phyloP scores from a whole-genome alignment of 2,888 invertebrate genomes.

The Sesamia inferens region DNA sequence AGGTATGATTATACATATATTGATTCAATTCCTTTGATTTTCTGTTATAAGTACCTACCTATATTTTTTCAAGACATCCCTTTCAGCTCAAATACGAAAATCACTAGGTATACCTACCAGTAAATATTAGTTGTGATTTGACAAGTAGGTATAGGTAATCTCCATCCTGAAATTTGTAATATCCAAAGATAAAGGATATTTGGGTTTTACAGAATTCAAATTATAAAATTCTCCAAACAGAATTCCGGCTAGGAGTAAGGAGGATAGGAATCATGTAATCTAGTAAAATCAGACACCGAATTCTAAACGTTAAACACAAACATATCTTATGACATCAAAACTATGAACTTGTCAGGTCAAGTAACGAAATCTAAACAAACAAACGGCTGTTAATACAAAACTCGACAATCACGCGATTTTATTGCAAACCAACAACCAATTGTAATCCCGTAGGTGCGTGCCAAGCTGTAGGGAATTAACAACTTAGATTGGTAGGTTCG shows the following conservation, averaged over 20 bases:
- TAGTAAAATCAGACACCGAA: neutral
- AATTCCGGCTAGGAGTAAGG: neutral
- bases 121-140: neutral
- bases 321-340: neutral
- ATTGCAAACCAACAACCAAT: slow-evolving; percentile 60
- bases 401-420: slow-evolving; percentile 51
- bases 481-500: slow-evolving; percentile 77
- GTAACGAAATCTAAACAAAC: neutral
- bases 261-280: too few relatives aligned
- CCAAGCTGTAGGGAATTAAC: slow-evolving; percentile 70
- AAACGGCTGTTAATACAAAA: slow-evolving; percentile 11
- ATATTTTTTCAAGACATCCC: neutral
- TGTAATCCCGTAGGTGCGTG: slow-evolving; percentile 73
- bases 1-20: neutral
- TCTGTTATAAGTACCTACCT: neutral
- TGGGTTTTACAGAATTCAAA: neutral
- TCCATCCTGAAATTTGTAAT: neutral
- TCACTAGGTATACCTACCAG: too few relatives aligned
- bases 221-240: neutral
- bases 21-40: slow-evolving; percentile 9
- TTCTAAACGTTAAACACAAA: neutral
- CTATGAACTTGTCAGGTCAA: neutral
- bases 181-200: neutral
- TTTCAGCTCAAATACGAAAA: neutral
- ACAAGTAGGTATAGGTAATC: neutral